Evolutionary conservation across 2,113 vertebrate genomes (phyloP), one percentile per base, ranked within the genome.

Genomic region (Pterocles burchelli): DNA sequence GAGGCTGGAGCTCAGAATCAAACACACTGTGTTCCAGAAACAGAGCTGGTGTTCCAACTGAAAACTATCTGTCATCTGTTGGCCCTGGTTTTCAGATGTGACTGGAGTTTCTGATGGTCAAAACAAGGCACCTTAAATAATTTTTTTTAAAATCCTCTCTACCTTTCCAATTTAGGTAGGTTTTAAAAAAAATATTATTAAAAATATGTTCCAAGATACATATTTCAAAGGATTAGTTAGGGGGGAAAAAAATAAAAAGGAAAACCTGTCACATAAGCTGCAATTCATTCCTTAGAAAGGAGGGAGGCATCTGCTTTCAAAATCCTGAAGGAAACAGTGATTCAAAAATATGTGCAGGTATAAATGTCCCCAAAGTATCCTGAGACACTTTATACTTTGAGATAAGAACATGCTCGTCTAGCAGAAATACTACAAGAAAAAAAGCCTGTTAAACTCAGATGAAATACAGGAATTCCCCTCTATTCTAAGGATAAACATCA

Each of bases 21-120:
- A 87, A 89, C 62, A 93, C 86, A 49, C 31, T 17, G 17, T 81
- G 66, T 80, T 83, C 88, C 88, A 94, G 82, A 76, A 91, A 74
- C 52, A 95, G 51, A 83, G 34, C 38, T 89, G 54, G 5, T 62
- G 49, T 36, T 85, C 73, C 7, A n/a, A 29, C 29, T 48, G 33
- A 86, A 80, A 94, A 59, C 24, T 76, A 59, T 66, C 52, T 74
- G 52, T 83, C 92, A 86, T 90, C 72, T 81, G 58, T 67, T 74
- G 61, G 67, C 57, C 48, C 38, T 8, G 10, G 20, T 63, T 95
- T 90, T 90, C 88, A 86, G 55, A 83, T 11, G n/a, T 29, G n/a
- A 46, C 66, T n/a, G 14, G 55, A 85, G 33, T 77, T 90, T 71
- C 41, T 62, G 33, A 62, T 61, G 38, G n/a, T 54, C 45, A 82